Evolutionary conservation across 2,113 vertebrate species (phyloP), one percentile per base, ranked within the genome.

Genomic region (Nesogale talazaci): DNA sequence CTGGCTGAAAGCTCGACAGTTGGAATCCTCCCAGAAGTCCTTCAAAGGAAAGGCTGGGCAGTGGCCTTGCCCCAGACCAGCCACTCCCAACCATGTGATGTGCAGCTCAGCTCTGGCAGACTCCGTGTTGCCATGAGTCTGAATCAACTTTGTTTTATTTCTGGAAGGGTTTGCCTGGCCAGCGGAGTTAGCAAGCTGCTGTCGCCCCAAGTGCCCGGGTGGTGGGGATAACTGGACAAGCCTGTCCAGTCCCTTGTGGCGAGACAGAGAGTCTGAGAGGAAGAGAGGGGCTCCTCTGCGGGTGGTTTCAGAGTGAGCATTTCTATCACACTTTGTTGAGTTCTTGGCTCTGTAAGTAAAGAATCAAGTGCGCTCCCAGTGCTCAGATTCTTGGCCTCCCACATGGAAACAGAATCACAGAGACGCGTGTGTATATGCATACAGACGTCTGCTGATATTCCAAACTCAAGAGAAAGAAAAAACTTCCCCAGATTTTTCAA

Each of bases 401-500:
- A 96, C 93, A 94, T 92, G 70, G 95, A 95, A 75, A 93, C 11
- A 2, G 89, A 96, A 92, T 95, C 94, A 96, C 84, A 95, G 96
- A 96, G 96, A 90, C 65, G 86, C 89, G 92, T 89, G 78, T 81
- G 34, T 89, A 40, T 89, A 5, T 89, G 88, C 82, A 72, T 92
- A 89, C 59, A 96, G 84, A 91, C 8, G 29, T 83, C 89, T 86
- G 85, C 79, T 93, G 95, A 83, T 94, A 93, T 94, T 94, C 78
- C 95, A 96, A 93, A 95, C 85, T 90, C 88, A 63, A 91, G 89
- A 96, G 79, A 92, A 93, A 88, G 89, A 95, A 92, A 96, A 92
- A 93, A 90, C 88, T 96, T 94, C 82, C 94, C 92, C 96, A 96
- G 96, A 97, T 96, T 97, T 94, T 96, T 95, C 95, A 95, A 97